Conservation (phyloP, 2,888 invertebrate genomes). For the Cyaniris semiargus region DNA sequence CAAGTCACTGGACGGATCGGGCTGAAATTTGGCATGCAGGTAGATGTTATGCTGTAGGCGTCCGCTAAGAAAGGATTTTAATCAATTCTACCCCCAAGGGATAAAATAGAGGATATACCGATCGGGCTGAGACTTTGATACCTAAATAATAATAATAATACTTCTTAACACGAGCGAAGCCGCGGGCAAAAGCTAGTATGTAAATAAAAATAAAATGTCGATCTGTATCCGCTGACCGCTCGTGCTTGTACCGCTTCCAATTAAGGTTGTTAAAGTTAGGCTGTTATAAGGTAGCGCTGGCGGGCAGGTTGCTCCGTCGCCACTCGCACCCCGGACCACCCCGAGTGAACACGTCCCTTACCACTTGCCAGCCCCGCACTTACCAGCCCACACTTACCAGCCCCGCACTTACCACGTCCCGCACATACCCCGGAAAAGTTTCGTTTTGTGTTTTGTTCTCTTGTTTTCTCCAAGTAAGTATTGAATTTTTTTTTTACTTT, state of each 20-base stretch:
- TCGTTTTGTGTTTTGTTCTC: background rate
- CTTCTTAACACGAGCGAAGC: too few species aligned
- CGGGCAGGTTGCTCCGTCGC: conserved; percentile 45
- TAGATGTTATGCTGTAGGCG: too few species aligned
- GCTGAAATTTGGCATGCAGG: too few species aligned
- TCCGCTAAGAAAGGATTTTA: too few species aligned
- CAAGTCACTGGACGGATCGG: too few species aligned
- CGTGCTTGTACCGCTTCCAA: conserved; percentile 51
- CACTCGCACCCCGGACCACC: conserved; percentile 61
- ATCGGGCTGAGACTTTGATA: too few species aligned
- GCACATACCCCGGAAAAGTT: background rate
- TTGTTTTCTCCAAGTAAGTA: background rate
- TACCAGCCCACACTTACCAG: background rate
- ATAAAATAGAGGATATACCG: too few species aligned
- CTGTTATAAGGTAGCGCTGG: conserved; percentile 52
- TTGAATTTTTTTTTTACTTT: background rate
- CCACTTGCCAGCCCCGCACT: background rate
- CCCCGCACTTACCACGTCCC: background rate
- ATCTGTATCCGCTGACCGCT: conserved; percentile 41
- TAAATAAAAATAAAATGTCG: conserved; percentile 21
- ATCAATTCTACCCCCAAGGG: too few species aligned
- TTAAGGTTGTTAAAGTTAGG: conserved; percentile 57
- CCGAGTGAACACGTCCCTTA: conserved; percentile 54
- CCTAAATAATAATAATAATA: too few species aligned
- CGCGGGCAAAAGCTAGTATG: too few species aligned